phyloP scores from a whole-genome alignment of 2,888 invertebrate species.

The Tetramorium bicarinatum region DNA sequence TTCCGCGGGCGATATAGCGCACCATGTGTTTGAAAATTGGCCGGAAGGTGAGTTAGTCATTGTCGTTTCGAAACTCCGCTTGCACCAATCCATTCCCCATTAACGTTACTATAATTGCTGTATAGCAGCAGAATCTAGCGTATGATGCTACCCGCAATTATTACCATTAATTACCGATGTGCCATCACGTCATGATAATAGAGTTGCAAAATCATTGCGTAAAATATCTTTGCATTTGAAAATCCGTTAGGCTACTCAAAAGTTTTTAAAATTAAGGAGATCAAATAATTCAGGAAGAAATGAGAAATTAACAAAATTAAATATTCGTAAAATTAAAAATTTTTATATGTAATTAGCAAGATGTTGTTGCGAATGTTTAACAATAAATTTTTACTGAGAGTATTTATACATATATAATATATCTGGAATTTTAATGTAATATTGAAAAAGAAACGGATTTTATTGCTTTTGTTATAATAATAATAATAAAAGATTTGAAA shows the following conservation, averaged over 20 bases:
- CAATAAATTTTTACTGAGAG: neutral
- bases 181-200: neutral
- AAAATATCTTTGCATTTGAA: neutral
- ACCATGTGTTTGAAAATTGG: constrained; percentile 99
- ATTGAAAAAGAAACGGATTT: neutral
- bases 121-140: neutral
- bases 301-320: neutral
- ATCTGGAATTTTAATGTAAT: neutral
- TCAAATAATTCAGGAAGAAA: neutral
- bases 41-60: constrained; percentile 93
- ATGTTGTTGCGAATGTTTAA: neutral
- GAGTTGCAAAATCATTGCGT: neutral
- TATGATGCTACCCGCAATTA: constrained; percentile 33
- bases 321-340: neutral
- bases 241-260: neutral
- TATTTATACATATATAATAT: neutral
- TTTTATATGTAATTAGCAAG: neutral
- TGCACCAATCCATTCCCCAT: constrained; percentile 34
- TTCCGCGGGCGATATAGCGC: constrained; percentile 99
- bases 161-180: constrained; percentile 33
- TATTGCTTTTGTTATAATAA: neutral
- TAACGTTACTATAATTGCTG: constrained; percentile 36
- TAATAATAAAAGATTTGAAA: neutral
- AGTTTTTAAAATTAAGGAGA: neutral
- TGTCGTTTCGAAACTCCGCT: constrained; percentile 49